A percentile compares a stretch with the other conserved stretches of the same genome.
Conservation (phyloP, 2,797 vertebrate species). For the Chiloscyllium punctatum region DNA sequence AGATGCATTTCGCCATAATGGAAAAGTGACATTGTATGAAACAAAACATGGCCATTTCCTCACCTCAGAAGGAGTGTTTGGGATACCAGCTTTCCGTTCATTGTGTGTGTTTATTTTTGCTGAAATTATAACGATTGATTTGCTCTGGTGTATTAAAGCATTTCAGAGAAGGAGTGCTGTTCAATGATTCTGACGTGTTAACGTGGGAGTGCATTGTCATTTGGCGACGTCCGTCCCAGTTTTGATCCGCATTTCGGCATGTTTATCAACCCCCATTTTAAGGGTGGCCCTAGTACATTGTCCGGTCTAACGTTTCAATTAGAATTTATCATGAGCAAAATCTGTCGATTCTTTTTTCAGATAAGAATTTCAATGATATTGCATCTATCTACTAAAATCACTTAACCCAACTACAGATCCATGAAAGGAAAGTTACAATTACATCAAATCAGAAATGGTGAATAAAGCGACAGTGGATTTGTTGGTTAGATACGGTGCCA, state of each 20-base stretch:
- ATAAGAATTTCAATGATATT: slow-evolving; percentile 6
- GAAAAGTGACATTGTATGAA: background rate
- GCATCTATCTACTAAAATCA: background rate
- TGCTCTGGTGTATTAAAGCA: background rate
- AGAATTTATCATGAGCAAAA: too few relatives aligned
- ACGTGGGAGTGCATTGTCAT: background rate
- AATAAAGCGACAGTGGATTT: background rate
- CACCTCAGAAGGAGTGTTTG: background rate
- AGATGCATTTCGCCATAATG: background rate
- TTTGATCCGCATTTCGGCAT: background rate
- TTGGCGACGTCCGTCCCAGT: background rate
- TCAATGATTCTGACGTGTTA: slow-evolving; percentile 27
- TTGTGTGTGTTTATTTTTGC: background rate
- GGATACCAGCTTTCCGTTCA: background rate
- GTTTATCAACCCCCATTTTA: background rate
- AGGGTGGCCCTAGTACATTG: background rate
- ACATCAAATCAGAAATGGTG: too few relatives aligned
- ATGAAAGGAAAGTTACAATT: too few relatives aligned
- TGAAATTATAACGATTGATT: background rate
- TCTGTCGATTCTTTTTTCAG: background rate
- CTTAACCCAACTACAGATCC: background rate
- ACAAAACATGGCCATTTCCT: background rate
- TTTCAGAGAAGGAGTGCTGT: background rate
- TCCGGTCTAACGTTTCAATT: background rate
- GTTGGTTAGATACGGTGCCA: background rate